Base-by-base conservation (phyloP, 2,797 vertebrate species). In the Paratrypauchen microcephalus region DNA sequence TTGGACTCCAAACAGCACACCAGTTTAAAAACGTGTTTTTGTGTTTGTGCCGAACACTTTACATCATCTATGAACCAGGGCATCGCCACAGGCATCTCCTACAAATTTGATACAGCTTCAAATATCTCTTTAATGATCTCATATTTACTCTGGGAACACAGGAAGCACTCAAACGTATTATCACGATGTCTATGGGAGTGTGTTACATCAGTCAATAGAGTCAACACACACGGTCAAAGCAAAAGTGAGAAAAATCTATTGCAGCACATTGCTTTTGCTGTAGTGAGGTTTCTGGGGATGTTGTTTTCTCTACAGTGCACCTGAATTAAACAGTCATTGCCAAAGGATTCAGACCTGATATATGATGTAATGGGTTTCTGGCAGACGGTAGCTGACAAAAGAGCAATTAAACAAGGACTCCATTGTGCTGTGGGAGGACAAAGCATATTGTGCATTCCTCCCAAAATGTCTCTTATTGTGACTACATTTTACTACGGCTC, bases 341-440 rank as follows among this genome's bases (percentile, higher is more conserved):
- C 8, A 65, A n/a, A 52, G 45, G 45, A 65, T 65, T 65, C 45
- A 65, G 63, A 65, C 45, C 39, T 64, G 41, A 47, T 65, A 47
- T 65, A 65, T 65, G 63, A 65, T 65, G 63, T 65, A 65, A 65
- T 65, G 63, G 24, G 30, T 65, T 50, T 65, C 45, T 50, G 63
- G 63, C 45, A 65, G 63, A 65, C 63, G 63, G 47, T 47, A 36
- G 63, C 63, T 65, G 63, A 65, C 63, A 65, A 65, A 65, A 65
- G 47, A 28, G 63, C 45, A 65, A 65, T 65, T 65, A 65, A 50
- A 48, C 63, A 65, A 50, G 63, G 63, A 65, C 63, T 50, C 45
- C 63, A 65, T 65, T 65, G 63, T 65, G 63, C 47, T 50, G 24
- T 65, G 18, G 19, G 45, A 65, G 63, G 63, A 65, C 63, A 65